phyloP scores from a whole-genome alignment of 2,888 invertebrate genomes.

The Caenorhabditis angaria region DNA sequence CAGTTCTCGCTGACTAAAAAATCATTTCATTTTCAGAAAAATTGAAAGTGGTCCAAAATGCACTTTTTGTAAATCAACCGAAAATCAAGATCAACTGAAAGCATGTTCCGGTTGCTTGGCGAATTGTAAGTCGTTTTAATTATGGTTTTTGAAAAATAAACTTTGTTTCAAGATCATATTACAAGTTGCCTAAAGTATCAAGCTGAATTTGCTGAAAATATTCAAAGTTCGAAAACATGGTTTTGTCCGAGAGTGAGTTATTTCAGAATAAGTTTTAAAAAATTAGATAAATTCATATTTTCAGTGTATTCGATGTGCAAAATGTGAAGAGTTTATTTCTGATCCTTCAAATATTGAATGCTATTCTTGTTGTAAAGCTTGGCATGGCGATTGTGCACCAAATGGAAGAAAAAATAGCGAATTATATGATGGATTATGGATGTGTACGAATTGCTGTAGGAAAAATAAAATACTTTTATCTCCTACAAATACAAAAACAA shows the following conservation, averaged over 20 bases:
- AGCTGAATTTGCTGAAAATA: background rate
- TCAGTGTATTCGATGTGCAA: constrained; percentile 9
- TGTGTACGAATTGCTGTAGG: constrained; percentile 6
- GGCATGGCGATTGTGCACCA: constrained; percentile 15
- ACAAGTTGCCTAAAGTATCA: constrained; percentile 5
- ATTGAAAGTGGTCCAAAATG: constrained; percentile 2
- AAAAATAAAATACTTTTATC: background rate
- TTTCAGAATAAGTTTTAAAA: background rate
- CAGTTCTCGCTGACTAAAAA: background rate
- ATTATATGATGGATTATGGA: background rate
- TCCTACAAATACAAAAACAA: background rate
- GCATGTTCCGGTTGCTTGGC: background rate
- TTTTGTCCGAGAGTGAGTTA: constrained; percentile 2
- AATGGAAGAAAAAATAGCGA: background rate
- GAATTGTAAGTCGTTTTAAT: background rate
- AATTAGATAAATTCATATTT: background rate
- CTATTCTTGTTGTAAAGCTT: constrained; percentile 8
- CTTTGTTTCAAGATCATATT: constrained; percentile 2
- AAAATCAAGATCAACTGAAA: background rate
- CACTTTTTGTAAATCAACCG: background rate
- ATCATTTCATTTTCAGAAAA: background rate
- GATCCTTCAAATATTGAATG: constrained; percentile 12
- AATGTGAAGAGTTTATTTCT: constrained; percentile 3
- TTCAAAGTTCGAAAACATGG: background rate
- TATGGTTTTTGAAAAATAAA: background rate